Evolutionary conservation across 2,797 vertebrate species (phyloP), one percentile per base, ranked within the genome.

Genomic region (Schizothorax lantsangensis): DNA sequence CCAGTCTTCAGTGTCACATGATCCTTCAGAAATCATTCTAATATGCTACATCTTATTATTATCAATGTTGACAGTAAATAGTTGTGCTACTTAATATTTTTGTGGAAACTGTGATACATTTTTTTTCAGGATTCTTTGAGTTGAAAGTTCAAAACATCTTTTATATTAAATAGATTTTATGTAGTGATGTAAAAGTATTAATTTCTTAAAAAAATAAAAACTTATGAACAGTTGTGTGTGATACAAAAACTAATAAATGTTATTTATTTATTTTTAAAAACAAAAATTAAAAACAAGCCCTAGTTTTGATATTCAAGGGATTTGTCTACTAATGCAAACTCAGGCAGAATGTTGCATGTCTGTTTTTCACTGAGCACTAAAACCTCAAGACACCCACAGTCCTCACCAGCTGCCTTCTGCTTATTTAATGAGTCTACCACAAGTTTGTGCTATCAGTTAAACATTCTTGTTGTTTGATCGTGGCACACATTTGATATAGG

Each of bases 351-450:
- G 43, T 52, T 84, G 57, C 72, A 66, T 49, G 83, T 66, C 12
- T 83, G 52, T 77, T 68, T 45, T 77, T 77, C 59, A 64, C 30
- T 0, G 12, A 64, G 40, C 40, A 49, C 69, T 26, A 23, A 83
- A 83, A 83, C 81, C 81, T 83, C 69, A 84, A 77, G 6, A 64
- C 59, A 68, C 59, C 73, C 59, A 84, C 83, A 52, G 73, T 75
- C 21, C 54, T 84, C 72, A 52, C 30, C 83, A 84, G 83, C 83
- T 77, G 83, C 73, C 73, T 84, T 45, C 73, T 77, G 83, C 72
- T 84, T 52, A 52, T 84, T 68, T 84, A 77, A 84, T 74, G 69
- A 83, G 69, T 72, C 36, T n/a, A 77, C 72, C 54, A 23, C 73
- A 77, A 52, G 83, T 84, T 66, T 49, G 57, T 47, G 6, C 5